Evolutionary conservation across 2,113 vertebrate genomes (phyloP), one percentile per base, ranked within the genome.

Genomic region (Cyprinodon tularosa): DNA sequence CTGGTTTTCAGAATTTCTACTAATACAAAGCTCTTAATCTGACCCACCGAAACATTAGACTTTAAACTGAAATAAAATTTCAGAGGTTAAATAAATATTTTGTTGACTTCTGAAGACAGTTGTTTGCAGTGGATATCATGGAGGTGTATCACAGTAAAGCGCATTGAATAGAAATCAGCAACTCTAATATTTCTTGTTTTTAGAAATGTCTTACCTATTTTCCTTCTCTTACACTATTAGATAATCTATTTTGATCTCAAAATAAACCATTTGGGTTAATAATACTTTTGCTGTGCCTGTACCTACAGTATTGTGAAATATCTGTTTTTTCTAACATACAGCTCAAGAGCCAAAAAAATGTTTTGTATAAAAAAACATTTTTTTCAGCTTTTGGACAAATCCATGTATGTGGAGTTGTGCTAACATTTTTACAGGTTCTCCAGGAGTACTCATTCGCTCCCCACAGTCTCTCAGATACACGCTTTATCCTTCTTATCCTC

Each of bases 401-500:
- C 65, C 67, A 40, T 78, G 72, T 40, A 77, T 81, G 76, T 77
- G 74, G 74, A 85, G 68, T 77, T 86, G 60, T 71, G 76, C 81
- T 86, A 87, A 84, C 45, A 86, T 84, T 87, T 67, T 42, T 71
- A 61, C 78, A 76, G 60, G 40, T 66, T 79, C 83, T 90, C 72
- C 59, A 64, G 61, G 68, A 82, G 79, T 75, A 83, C 81, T 72
- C 42, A 72, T 73, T 86, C 65, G 38, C 66, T 89, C 83, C 70
- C 71, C 40, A 69, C 70, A 78, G 83, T 86, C 65, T 66, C 81
- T 84, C 81, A 85, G 74, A 90, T 89, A 86, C 76, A 81, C 47
- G 45, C 72, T 84, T 40, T 89, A 85, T 84, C 88, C 83, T 71
- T 84, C 76, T 92, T 87, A 89, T 88, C 86, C 81, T 80, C 62